These are phyloP conservation scores for Drosophila pandora DNA, from an alignment of 1,140 invertebrate genomes.

Conservation along the genomic window DNA sequence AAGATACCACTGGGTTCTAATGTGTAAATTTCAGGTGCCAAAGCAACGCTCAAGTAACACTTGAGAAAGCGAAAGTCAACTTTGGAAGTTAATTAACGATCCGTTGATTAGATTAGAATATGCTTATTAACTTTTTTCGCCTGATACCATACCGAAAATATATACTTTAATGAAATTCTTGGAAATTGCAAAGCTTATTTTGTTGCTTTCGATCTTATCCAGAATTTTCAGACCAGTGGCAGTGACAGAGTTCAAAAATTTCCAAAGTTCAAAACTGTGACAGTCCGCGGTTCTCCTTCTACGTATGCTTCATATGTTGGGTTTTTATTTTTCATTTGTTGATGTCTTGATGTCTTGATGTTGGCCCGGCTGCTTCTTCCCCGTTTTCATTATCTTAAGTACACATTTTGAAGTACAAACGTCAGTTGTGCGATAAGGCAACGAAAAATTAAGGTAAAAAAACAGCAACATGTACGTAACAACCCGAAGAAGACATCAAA, in stretches of 20 bases:
- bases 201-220: constrained; percentile 36
- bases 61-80: constrained; percentile 50
- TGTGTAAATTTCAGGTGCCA: constrained; percentile 46
- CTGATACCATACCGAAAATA: constrained; percentile 17
- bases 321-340: not conserved
- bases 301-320: not conserved
- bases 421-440: constrained; percentile 75
- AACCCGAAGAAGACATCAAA: constrained; percentile 47
- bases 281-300: not conserved
- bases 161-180: constrained; percentile 16
- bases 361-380: constrained; percentile 45
- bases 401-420: constrained; percentile 82
- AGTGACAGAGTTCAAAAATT: not conserved
- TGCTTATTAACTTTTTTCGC: constrained; percentile 41
- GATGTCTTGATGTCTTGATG: constrained; percentile 8
- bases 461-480: constrained; percentile 27
- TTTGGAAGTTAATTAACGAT: constrained; percentile 61
- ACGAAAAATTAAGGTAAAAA: constrained; percentile 8
- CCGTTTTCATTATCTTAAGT: constrained; percentile 79
- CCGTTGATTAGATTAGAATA: constrained; percentile 67
- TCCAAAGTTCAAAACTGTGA: not conserved
- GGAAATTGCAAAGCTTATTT: constrained; percentile 12
- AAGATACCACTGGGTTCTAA: constrained; percentile 20
- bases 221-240: not conserved
- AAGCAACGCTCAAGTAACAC: constrained; percentile 51